These are phyloP conservation scores for Eubasilissa splendida DNA, from an alignment of 2,888 invertebrate species.

Conservation along the genomic window DNA sequence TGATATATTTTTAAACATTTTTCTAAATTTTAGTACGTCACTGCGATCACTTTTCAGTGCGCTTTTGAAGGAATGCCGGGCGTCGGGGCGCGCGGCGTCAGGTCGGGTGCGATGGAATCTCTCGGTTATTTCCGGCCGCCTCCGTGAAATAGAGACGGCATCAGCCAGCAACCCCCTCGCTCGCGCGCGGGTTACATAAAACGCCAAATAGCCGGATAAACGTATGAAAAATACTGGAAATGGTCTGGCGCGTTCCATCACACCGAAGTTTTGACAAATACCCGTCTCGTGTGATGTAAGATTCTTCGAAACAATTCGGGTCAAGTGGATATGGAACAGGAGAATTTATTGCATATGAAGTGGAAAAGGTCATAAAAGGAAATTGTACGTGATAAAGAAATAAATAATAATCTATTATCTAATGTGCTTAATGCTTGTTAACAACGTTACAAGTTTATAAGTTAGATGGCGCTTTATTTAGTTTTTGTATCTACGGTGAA, in stretches of 20 bases:
- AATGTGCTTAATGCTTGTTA: no score
- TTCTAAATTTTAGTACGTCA: neutral
- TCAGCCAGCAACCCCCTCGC: neutral
- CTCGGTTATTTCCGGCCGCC: slow-evolving; percentile 27
- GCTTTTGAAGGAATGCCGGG: slow-evolving; percentile 31
- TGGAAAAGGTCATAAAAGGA: neutral
- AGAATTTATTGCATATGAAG: neutral
- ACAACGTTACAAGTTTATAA: no score
- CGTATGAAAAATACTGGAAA: slow-evolving; percentile 22
- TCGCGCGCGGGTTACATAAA: slow-evolving; percentile 24
- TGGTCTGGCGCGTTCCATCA: slow-evolving; percentile 18
- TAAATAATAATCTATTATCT: no score
- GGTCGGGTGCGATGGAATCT: slow-evolving; percentile 13
- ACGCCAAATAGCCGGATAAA: slow-evolving; percentile 24
- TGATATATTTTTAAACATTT: no score
- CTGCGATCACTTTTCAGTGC: slow-evolving; percentile 14
- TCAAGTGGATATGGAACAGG: slow-evolving; percentile 12
- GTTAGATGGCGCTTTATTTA: no score
- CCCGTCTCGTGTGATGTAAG: slow-evolving; percentile 1
- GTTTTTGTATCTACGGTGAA: no score
- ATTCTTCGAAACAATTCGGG: slow-evolving; percentile 28
- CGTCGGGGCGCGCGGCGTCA: neutral
- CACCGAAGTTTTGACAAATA: neutral
- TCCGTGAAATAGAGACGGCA: slow-evolving; percentile 18
- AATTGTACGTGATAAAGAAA: neutral